Conservation (phyloP, 2,113 vertebrate species). For the Ginglymostoma cirratum region DNA sequence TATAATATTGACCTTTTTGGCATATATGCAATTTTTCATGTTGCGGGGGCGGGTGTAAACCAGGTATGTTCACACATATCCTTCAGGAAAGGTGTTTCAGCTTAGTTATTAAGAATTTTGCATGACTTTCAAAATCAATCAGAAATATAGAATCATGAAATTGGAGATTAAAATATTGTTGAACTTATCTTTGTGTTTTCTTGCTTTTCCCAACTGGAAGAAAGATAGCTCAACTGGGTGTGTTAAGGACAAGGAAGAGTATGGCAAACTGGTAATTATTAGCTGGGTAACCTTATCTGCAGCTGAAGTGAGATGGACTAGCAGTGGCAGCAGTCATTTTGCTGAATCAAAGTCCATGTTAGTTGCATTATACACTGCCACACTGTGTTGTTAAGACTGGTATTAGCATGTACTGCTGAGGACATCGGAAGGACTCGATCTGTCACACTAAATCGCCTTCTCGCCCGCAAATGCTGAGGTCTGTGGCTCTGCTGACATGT, state of each 20-base stretch:
- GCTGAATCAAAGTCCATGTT: conserved; percentile 76
- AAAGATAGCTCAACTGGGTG: conserved; percentile 53
- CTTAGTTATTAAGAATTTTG: conserved; percentile 20
- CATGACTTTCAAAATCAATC: background rate
- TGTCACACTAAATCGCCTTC: conserved; percentile 88
- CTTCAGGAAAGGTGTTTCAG: background rate
- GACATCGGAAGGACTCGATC: conserved; percentile 88
- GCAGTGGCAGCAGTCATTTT: conserved; percentile 80
- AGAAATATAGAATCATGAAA: background rate
- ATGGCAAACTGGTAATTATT: conserved; percentile 69
- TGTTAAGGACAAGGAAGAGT: conserved; percentile 47
- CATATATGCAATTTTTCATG: background rate
- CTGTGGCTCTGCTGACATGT: conserved; percentile 72
- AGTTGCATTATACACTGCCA: conserved; percentile 69
- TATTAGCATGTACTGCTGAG: conserved; percentile 86
- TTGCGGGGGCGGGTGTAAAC: background rate
- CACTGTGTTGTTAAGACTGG: conserved; percentile 80
- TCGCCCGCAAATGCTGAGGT: conserved; percentile 75
- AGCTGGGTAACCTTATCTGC: conserved; percentile 63
- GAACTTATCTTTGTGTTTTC: background rate
- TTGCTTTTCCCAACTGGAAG: background rate
- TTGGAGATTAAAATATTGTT: conserved; percentile 5
- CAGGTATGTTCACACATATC: background rate
- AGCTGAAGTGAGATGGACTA: conserved; percentile 69
- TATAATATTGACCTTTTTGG: background rate